These are phyloP conservation scores for Philhelius pedissequus DNA, from an alignment of 2,888 invertebrate genomes.

Conservation along the genomic window DNA sequence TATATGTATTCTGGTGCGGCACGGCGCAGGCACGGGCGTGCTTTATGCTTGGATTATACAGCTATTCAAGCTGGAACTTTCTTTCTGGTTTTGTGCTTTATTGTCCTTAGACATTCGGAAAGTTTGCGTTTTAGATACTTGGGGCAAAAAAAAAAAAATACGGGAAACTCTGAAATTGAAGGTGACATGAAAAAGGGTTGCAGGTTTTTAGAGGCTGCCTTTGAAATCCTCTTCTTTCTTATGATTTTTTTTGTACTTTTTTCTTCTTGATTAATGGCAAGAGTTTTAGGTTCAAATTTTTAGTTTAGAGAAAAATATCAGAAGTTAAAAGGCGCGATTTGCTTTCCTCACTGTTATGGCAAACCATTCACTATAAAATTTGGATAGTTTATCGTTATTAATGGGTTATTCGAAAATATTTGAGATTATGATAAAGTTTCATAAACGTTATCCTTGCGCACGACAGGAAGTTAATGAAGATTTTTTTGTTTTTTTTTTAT, in stretches of 20 bases:
- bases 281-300: constrained; percentile 14
- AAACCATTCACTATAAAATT: constrained; percentile 1
- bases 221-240: background rate
- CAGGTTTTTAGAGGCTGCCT: constrained; percentile 1
- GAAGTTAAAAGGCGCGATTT: background rate
- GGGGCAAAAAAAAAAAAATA: background rate
- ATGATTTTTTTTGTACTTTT: background rate
- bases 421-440: background rate
- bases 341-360: background rate
- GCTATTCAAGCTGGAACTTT: constrained; percentile 23
- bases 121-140: constrained; percentile 6
- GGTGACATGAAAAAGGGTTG: constrained; percentile 12
- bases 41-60: constrained; percentile 42
- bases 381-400: constrained; percentile 4
- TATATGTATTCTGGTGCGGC: too few species aligned
- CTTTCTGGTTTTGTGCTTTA: background rate
- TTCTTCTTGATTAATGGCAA: constrained; percentile 5
- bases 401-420: background rate
- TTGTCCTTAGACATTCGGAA: constrained; percentile 11
- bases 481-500: background rate
- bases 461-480: background rate
- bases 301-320: background rate
- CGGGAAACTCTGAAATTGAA: constrained; percentile 18
- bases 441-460: background rate
- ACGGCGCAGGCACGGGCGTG: too few species aligned